Base-by-base conservation (phyloP, 2,797 vertebrate species). In the Aldrovandia affinis region DNA sequence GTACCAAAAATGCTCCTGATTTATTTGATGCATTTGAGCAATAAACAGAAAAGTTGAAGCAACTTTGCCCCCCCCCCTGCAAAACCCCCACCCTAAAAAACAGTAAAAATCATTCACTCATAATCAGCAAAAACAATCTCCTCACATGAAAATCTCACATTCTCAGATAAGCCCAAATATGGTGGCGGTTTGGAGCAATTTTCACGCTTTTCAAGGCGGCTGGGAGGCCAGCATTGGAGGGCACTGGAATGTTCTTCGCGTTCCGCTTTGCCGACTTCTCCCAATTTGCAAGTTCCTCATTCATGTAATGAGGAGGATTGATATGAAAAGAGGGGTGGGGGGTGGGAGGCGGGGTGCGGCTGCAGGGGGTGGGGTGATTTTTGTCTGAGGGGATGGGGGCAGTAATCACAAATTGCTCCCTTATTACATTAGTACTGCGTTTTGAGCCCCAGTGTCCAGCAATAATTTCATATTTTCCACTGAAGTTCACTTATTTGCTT, bases 351-450 rank as follows among this genome's bases (percentile, higher is more conserved):
- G 55, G 82, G 65, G 81, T 68, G 9, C 25, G 33, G 63, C 57
- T 52, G 36, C 54, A 54, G 59, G 61, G 30, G 78, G 59, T 47
- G 57, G 47, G 59, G 28, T 68, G 55, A 81, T 77, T 57, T 81
- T 84, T 83, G 80, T 73, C 81, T 83, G n/a, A 44, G 79, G 65
- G 36, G 82, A 85, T 77, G 15, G 59, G 77, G 82, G 77, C 83
- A 73, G 39, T 85, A 86, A 83, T 87, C 80, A 68, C 88, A 88
- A 86, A 87, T 86, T 85, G 84, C 36, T 20, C 77, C 78, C 47
- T 86, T 84, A 85, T 86, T 86, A 44, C 42, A 89, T 87, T 87
- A 89, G 20, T 81, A 63, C 78, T 83, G 55, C 63, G 77, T 85
- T 54, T 84, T 73, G 83, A 81, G 65, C 55, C 79, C 80, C 81